Conservation (phyloP, 35 echinoderm and acorn worm species). For the Chiridota heheva region DNA sequence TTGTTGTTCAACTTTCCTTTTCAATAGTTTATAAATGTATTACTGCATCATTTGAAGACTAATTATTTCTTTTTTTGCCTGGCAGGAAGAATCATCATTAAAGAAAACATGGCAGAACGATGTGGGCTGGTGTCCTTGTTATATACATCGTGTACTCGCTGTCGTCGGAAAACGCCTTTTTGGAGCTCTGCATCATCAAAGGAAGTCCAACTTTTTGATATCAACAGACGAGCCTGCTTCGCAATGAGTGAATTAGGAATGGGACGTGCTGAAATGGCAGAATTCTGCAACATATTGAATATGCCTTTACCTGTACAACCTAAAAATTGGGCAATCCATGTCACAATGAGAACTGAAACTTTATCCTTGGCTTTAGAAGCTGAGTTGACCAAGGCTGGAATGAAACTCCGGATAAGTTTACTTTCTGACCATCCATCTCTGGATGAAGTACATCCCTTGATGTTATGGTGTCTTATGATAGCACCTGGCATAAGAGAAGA, state of each 20-base stretch:
- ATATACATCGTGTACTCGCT: not conserved
- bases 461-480: constrained; percentile 32
- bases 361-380: not conserved
- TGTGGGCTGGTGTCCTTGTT: not conserved
- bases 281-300: not conserved
- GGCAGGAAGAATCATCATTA: not conserved
- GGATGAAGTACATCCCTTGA: constrained; percentile 11
- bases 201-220: not conserved
- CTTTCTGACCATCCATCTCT: no score
- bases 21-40: not conserved
- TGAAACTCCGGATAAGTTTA: not conserved
- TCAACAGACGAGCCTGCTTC: not conserved
- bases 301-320: not conserved
- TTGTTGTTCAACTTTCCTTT: not conserved
- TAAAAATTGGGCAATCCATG: not conserved
- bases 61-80: not conserved
- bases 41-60: not conserved
- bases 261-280: not conserved
- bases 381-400: not conserved
- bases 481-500: constrained; percentile 41
- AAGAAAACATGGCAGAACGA: constrained; percentile 1
- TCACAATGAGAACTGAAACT: not conserved
- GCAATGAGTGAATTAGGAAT: not conserved
- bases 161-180: not conserved
- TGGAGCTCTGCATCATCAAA: not conserved